These are phyloP conservation scores for Trichechus manatus DNA, from an alignment of 2,113 vertebrate genomes.

Conservation along the genomic window DNA sequence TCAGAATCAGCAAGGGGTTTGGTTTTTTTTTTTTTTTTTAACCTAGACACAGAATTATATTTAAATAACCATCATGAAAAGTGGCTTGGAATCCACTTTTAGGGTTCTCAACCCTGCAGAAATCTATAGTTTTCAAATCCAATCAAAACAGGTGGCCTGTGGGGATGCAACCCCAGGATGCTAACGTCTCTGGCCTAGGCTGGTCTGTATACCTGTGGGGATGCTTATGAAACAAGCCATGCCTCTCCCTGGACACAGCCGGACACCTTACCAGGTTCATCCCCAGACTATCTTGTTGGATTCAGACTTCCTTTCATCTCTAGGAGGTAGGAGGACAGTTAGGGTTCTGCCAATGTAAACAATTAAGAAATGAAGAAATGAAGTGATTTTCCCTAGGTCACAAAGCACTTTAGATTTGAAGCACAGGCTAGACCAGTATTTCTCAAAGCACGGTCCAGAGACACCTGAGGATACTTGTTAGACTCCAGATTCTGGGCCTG, in stretches of 20 bases:
- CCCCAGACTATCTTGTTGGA: not conserved
- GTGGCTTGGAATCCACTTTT: not conserved
- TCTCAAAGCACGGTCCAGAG: not conserved
- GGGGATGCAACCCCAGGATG: not conserved
- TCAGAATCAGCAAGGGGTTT: too few species aligned
- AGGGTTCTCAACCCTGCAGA: not conserved
- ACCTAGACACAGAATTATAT: not conserved
- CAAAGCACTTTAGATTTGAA: not conserved
- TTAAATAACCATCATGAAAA: not conserved
- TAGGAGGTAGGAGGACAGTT: not conserved
- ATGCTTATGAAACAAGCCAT: not conserved
- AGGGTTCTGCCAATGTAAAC: not conserved
- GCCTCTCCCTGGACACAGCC: not conserved
- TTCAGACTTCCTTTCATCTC: not conserved
- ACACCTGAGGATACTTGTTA: not conserved
- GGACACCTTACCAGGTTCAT: not conserved
- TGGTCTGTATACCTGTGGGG: not conserved
- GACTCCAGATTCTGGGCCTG: not conserved
- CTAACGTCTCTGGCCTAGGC: fast-evolving
- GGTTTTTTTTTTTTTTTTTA: not conserved
- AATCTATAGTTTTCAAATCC: not conserved
- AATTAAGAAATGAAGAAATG: not conserved
- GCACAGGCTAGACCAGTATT: not conserved
- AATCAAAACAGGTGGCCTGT: not conserved
- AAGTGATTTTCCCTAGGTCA: not conserved